Evolutionary conservation across 2,797 vertebrate genomes (phyloP).

Genomic region (Pseudotriccus pelzelni): DNA sequence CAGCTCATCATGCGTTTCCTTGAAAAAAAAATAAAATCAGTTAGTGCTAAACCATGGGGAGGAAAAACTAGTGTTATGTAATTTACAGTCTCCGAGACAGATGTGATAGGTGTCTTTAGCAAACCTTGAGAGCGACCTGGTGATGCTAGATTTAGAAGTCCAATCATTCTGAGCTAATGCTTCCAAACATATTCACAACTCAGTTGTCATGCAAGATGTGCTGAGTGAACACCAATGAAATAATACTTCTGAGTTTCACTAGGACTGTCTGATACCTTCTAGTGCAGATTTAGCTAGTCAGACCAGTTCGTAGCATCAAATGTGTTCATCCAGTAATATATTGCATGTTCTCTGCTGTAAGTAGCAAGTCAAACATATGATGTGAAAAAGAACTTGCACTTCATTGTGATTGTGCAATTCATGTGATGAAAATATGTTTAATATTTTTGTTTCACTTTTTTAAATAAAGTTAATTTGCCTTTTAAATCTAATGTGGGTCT

Average conservation of each 20-base stretch:
- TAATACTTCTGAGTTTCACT: slow-evolving; percentile 23
- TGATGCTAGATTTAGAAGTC: slow-evolving; percentile 6
- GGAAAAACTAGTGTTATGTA: not conserved
- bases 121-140: not conserved
- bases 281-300: slow-evolving; percentile 38
- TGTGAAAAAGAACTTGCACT: slow-evolving; percentile 14
- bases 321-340: slow-evolving; percentile 3
- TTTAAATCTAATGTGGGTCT: not conserved
- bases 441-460: slow-evolving; percentile 33
- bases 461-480: not conserved
- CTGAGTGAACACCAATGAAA: slow-evolving; percentile 18
- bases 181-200: not conserved
- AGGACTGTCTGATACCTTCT: slow-evolving; percentile 19
- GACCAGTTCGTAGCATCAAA: slow-evolving; percentile 32
- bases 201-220: not conserved
- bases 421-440: slow-evolving; percentile 27
- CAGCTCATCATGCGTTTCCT: not conserved
- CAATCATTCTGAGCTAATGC: not conserved
- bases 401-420: not conserved
- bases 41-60: not conserved
- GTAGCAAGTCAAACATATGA: slow-evolving; percentile 9
- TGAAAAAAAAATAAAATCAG: not conserved
- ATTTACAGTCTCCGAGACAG: not conserved
- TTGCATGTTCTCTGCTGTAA: not conserved
- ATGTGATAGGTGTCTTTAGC: not conserved